Percentiles rank a stretch among this genome's conserved stretches.
phyloP scores from a whole-genome alignment of 2,113 vertebrate genomes.

The Podarcis cretensis region DNA sequence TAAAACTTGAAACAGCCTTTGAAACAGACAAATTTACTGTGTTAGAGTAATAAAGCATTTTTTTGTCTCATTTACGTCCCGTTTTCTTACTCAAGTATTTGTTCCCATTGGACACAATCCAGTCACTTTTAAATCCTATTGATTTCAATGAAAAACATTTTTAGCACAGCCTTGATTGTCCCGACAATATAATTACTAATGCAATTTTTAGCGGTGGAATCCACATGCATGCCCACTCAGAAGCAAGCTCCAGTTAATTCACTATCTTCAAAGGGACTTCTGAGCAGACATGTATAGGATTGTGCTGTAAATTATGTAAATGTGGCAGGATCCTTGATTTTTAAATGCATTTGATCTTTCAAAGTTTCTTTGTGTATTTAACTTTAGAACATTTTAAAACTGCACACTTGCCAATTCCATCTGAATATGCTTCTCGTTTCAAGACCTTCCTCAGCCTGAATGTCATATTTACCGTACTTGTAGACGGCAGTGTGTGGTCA shows the following conservation, averaged over 20 bases:
- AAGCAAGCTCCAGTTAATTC: no score
- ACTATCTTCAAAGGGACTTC: no score
- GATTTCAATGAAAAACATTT: not conserved
- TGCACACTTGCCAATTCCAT: not conserved
- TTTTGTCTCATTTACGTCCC: not conserved
- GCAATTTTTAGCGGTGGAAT: no score
- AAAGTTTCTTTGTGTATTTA: not conserved
- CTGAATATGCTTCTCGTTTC: not conserved
- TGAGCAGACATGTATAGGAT: not conserved
- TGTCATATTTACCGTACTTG: no score
- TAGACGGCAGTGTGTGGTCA: no score
- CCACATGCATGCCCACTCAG: no score
- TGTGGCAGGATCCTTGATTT: not conserved
- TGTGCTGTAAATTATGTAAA: not conserved
- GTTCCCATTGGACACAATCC: not conserved
- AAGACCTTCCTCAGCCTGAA: no score
- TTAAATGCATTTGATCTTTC: not conserved
- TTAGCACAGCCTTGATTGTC: not conserved
- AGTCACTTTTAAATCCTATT: not conserved
- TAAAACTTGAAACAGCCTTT: constrained; percentile 5
- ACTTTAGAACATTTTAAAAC: not conserved
- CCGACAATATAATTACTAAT: no score
- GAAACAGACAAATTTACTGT: constrained; percentile 7
- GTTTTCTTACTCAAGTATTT: not conserved
- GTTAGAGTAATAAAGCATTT: not conserved